Evolutionary conservation across 2,113 vertebrate genomes (phyloP).

Genomic region (Aramus guarauna): DNA sequence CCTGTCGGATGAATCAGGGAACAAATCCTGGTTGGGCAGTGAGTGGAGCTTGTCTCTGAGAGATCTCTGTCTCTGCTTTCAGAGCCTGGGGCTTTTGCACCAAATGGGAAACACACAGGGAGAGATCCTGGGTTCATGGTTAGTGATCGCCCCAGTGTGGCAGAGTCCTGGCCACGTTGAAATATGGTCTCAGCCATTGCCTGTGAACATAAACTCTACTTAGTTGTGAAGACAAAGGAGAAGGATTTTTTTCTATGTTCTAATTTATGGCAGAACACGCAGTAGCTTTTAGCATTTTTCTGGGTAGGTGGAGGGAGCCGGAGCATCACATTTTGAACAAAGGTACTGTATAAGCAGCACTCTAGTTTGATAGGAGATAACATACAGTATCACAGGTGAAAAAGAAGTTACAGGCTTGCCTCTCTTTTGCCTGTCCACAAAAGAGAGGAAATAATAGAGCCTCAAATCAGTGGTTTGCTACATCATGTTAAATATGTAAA

Average conservation of each 20-base stretch:
- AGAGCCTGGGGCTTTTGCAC: not conserved
- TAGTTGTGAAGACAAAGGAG: not conserved
- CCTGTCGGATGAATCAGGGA: rapidly evolving
- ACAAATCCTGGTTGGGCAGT: not conserved
- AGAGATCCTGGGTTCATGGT: not conserved
- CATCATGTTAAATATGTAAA: not conserved
- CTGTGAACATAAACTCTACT: not conserved
- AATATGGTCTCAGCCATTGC: not conserved
- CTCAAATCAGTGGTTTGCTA: not conserved
- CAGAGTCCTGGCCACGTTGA: not conserved
- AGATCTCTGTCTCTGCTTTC: not conserved
- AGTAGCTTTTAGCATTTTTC: not conserved
- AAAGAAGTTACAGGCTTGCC: not conserved
- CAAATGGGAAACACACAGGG: not conserved
- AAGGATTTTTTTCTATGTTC: not conserved
- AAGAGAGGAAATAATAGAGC: not conserved
- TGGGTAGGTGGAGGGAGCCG: not conserved
- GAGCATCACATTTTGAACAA: not conserved
- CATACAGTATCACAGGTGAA: too few relatives aligned
- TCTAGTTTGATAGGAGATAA: not conserved
- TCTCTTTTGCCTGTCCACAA: not conserved
- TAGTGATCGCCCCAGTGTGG: not conserved
- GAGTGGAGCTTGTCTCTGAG: not conserved
- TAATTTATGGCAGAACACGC: not conserved
- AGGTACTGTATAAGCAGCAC: not conserved